phyloP scores from a whole-genome alignment of 2,113 vertebrate species.

The Reinhardtius hippoglossoides region DNA sequence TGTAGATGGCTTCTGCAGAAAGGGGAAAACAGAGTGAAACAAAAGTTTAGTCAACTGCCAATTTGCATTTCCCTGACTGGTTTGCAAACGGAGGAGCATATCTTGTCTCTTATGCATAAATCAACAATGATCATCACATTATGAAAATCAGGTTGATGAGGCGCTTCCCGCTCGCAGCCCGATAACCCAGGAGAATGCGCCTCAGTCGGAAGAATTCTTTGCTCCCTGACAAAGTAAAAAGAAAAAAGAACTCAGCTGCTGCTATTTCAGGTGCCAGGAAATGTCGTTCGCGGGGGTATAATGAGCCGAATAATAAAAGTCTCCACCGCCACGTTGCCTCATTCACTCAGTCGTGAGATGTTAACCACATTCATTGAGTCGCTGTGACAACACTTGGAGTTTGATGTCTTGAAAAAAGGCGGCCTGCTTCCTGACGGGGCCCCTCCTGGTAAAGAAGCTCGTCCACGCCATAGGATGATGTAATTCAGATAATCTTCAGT shows the following conservation, averaged over 20 bases:
- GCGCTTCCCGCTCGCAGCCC: constrained; percentile 31
- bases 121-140: constrained; percentile 74
- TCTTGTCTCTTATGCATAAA: constrained; percentile 67
- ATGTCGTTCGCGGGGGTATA: constrained; percentile 28
- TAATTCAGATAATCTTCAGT: constrained; percentile 40
- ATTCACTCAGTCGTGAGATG: constrained; percentile 47
- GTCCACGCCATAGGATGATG: constrained; percentile 23
- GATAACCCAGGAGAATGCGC: constrained; percentile 16
- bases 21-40: constrained; percentile 19
- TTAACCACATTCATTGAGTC: constrained; percentile 54
- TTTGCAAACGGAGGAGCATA: constrained; percentile 47
- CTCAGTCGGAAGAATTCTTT: constrained; percentile 3
- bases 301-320: constrained; percentile 38
- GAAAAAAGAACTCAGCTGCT: constrained; percentile 27
- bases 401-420: constrained; percentile 48
- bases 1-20: neutral
- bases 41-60: constrained; percentile 52
- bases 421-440: constrained; percentile 1
- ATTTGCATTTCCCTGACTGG: constrained; percentile 56
- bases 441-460: constrained; percentile 1
- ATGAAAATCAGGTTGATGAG: constrained; percentile 67
- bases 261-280: constrained; percentile 55
- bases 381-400: constrained; percentile 66
- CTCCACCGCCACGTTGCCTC: constrained; percentile 42
- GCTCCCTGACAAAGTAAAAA: constrained; percentile 30